Evolutionary conservation across 2,888 invertebrate species (phyloP).

Genomic region (Megalurothrips usitatus): DNA sequence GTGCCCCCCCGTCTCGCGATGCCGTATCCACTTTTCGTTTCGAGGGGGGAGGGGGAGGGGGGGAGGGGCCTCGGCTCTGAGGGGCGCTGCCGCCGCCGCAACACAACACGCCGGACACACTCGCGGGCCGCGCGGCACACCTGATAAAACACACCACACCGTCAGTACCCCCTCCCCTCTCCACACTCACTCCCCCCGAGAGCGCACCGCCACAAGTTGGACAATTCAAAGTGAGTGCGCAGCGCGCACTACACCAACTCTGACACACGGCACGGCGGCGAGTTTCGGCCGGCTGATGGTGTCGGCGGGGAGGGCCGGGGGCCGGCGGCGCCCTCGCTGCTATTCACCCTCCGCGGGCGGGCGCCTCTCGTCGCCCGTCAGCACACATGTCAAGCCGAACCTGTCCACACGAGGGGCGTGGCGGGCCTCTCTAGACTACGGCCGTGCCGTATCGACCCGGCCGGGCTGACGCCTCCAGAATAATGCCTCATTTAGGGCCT

Average conservation of each 20-base stretch:
- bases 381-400: background rate
- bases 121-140: background rate
- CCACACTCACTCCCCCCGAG: background rate
- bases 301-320: background rate
- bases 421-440: background rate
- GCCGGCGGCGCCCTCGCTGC: background rate
- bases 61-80: too few relatives aligned
- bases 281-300: background rate
- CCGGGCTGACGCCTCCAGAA: background rate
- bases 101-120: background rate
- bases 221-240: background rate
- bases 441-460: conserved; percentile 3
- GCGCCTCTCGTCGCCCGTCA: background rate
- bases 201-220: background rate
- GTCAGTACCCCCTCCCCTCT: background rate
- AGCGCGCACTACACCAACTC: too few relatives aligned
- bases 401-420: background rate
- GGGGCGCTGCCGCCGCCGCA: too few relatives aligned
- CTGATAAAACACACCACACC: too few relatives aligned
- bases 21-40: background rate
- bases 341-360: background rate
- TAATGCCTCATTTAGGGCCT: background rate
- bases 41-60: too few relatives aligned
- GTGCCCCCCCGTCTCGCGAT: background rate
- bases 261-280: background rate